Conservation (phyloP, 2,113 vertebrate species). For the Pantherophis guttatus region DNA sequence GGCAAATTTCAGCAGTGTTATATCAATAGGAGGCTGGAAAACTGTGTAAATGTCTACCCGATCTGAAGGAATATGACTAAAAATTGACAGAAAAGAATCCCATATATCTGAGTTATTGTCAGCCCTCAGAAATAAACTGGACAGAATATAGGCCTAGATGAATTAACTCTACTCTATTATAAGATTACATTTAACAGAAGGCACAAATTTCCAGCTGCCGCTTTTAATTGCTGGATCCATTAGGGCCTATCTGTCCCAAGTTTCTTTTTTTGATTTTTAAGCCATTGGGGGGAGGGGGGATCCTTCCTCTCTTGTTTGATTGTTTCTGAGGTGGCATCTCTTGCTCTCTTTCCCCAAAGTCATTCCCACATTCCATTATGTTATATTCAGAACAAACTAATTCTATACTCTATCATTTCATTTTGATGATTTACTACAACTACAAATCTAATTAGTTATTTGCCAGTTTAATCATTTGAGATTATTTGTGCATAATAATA, state of each 20-base stretch:
- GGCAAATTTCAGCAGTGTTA: background rate
- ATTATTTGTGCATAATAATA: background rate
- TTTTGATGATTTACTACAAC: background rate
- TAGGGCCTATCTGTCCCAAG: background rate
- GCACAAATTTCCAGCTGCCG: background rate
- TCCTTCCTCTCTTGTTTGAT: background rate
- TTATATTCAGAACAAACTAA: background rate
- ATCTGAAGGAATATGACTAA: background rate
- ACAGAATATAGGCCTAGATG: background rate
- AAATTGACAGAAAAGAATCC: background rate
- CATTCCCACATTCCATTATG: background rate
- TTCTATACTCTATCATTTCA: background rate
- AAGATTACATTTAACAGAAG: background rate
- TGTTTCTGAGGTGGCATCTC: background rate
- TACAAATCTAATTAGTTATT: background rate
- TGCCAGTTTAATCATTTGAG: background rate
- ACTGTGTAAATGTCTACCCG: background rate
- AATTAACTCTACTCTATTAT: background rate
- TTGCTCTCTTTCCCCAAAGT: background rate
- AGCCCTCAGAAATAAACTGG: background rate
- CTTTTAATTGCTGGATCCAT: background rate
- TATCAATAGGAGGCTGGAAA: background rate
- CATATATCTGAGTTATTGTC: background rate
- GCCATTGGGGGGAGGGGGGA: background rate
- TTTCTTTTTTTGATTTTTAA: background rate